Evolutionary conservation across 2,113 vertebrate genomes (phyloP), one percentile per base, ranked within the genome.

Genomic region (Madoqua kirkii): DNA sequence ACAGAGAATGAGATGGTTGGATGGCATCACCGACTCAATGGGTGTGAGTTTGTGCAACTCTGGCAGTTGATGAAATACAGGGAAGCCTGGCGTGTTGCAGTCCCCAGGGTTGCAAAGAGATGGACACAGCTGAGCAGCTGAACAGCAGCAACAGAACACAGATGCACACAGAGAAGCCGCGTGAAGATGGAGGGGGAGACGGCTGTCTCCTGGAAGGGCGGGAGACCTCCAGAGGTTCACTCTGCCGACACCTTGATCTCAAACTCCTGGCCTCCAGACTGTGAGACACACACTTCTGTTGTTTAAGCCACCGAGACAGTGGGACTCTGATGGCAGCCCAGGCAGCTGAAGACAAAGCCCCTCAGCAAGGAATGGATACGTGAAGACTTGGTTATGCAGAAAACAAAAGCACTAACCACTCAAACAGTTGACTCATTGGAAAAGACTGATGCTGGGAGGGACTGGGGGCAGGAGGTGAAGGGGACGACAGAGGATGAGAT

Each of bases 111-210:
- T 43, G 23, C 71, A 40, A 43, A 43, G 71, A 76, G 71, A 27
- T 1, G 0, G 71, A 13, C 36, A 76, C 12, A 25, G 25, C 36
- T 74, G 19, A 74, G 21, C 0, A 0, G 14, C 19, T 76, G 71
- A 43, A 74, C 71, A 25, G 6, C 71, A 74, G 40, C 12, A 27
- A 23, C 6, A 14, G 23, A 27, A 27, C 71, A 6, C 29, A 86
- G 16, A 54, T n/a, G n/a, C 16, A 13, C 11, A 54, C 21, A 64
- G 74, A 40, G 62, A 55, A n/a, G 13, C 57, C 50, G 76, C 7
- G 5, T 3, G 67, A 81, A 27, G 36, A 29, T 15, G 8, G 31
- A 50, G 5, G 17, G 13, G 29, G 36, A 29, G 48, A 31, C 0
- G 1, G 4, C 23, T 14, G 1, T 25, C 64, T 23, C 7, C 64